A percentile compares a stretch with the other conserved stretches of the same genome.
These are phyloP conservation scores for Mellilla xanthometata DNA, from an alignment of 2,888 invertebrate genomes.

Conservation along the genomic window DNA sequence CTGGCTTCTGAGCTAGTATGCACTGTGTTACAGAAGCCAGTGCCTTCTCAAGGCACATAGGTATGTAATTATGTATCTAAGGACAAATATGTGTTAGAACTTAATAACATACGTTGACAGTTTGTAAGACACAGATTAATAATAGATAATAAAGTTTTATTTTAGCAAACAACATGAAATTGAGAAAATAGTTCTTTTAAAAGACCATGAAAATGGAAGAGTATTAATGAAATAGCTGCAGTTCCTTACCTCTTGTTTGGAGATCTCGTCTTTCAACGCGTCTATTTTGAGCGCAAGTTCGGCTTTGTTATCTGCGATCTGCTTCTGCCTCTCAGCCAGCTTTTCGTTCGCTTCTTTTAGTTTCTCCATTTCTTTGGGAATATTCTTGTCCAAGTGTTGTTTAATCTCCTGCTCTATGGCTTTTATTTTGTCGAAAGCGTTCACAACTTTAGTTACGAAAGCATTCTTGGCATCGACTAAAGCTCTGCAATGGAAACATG, in stretches of 20 bases:
- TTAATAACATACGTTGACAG: too few species aligned
- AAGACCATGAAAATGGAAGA: too few species aligned
- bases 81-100: too few species aligned
- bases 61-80: too few species aligned
- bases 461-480: constrained; percentile 69
- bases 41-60: too few species aligned
- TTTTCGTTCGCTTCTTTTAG: constrained; percentile 74
- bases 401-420: constrained; percentile 80
- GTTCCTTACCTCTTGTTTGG: constrained; percentile 75
- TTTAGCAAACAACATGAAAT: too few species aligned
- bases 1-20: too few species aligned
- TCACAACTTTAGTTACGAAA: constrained; percentile 62
- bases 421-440: constrained; percentile 76
- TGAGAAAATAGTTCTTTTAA: too few species aligned
- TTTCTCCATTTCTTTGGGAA: constrained; percentile 76
- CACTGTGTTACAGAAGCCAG: too few species aligned
- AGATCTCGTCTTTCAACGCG: constrained; percentile 80
- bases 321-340: constrained; percentile 71
- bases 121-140: too few species aligned
- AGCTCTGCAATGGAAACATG: constrained; percentile 39
- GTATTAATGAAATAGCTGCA: too few species aligned
- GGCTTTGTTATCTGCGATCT: constrained; percentile 68
- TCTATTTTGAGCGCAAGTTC: constrained; percentile 77
- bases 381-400: constrained; percentile 79
- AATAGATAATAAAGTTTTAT: too few species aligned